Conservation (phyloP, 1,140 invertebrate genomes). For the Helicoverpa zea region DNA sequence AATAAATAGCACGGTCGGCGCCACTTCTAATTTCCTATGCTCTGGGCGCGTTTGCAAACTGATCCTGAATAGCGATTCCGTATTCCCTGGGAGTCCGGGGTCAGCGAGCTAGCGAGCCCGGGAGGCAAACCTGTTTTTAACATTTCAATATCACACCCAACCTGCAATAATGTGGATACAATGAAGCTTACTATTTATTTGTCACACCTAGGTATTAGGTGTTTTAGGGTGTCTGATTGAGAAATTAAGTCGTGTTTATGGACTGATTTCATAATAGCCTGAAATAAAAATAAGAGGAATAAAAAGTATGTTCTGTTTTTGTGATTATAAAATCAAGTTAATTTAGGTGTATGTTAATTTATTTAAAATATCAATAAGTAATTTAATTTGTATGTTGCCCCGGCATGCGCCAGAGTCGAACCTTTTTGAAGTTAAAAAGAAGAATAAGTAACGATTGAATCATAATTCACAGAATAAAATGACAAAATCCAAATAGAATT, state of each 20-base stretch:
- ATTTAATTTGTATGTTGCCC: too few species aligned
- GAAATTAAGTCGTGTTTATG: not conserved
- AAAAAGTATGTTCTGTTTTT: not conserved
- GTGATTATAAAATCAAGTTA: not conserved
- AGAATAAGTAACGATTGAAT: too few species aligned
- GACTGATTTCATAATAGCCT: not conserved
- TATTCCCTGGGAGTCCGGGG: slow-evolving; percentile 78
- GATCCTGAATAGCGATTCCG: slow-evolving; percentile 77
- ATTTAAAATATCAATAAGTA: too few species aligned
- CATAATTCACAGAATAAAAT: too few species aligned
- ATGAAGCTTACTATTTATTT: slow-evolving; percentile 57
- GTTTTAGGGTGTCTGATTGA: slow-evolving; percentile 28
- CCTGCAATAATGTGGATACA: slow-evolving; percentile 40
- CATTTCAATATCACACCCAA: slow-evolving; percentile 84
- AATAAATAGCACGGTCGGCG: slow-evolving; percentile 75
- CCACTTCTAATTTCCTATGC: slow-evolving; percentile 81
- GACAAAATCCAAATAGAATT: too few species aligned
- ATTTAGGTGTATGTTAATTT: not conserved
- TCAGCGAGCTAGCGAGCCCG: slow-evolving; percentile 73
- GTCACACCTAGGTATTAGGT: slow-evolving; percentile 61
- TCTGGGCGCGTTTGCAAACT: slow-evolving; percentile 54
- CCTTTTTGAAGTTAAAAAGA: too few species aligned
- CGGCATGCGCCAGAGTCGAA: too few species aligned
- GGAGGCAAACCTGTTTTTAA: slow-evolving; percentile 79
- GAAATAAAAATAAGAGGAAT: not conserved